phyloP scores from a whole-genome alignment of 1,140 invertebrate species.

The Lordiphosa mommai region DNA sequence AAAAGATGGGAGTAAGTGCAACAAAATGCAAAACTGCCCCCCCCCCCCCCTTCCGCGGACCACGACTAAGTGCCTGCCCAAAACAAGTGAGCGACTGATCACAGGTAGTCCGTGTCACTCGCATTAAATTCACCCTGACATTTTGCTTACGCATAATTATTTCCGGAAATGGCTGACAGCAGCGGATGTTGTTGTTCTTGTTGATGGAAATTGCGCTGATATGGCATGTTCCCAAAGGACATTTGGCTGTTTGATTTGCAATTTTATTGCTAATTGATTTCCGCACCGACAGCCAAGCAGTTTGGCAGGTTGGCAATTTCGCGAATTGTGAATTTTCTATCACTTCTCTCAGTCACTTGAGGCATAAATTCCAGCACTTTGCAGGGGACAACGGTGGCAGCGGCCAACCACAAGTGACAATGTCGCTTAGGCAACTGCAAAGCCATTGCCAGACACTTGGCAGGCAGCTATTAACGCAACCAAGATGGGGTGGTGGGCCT shows the following conservation, averaged over 20 bases:
- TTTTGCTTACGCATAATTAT: slow-evolving; percentile 73
- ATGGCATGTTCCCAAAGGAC: slow-evolving; percentile 46
- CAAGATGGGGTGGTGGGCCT: slow-evolving; percentile 9
- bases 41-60: no score
- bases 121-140: slow-evolving; percentile 44
- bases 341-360: neutral
- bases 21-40: slow-evolving; percentile 18
- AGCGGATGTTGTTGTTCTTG: slow-evolving; percentile 48
- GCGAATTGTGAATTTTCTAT: neutral
- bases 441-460: slow-evolving; percentile 35
- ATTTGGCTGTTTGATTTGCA: slow-evolving; percentile 50
- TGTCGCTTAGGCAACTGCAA: slow-evolving; percentile 62
- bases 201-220: slow-evolving; percentile 34
- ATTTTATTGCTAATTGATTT: slow-evolving; percentile 76
- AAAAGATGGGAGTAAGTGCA: slow-evolving; percentile 36
- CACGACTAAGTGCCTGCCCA: slow-evolving; percentile 18
- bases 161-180: slow-evolving; percentile 56
- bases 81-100: no score
- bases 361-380: neutral
- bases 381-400: neutral
- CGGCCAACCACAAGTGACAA: slow-evolving; percentile 69
- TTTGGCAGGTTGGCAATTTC: neutral
- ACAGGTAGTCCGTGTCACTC: neutral
- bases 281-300: slow-evolving; percentile 3
- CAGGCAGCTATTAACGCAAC: slow-evolving; percentile 50